Evolutionary conservation across 1,140 invertebrate genomes (phyloP).

Genomic region (Bradysia coprophila): DNA sequence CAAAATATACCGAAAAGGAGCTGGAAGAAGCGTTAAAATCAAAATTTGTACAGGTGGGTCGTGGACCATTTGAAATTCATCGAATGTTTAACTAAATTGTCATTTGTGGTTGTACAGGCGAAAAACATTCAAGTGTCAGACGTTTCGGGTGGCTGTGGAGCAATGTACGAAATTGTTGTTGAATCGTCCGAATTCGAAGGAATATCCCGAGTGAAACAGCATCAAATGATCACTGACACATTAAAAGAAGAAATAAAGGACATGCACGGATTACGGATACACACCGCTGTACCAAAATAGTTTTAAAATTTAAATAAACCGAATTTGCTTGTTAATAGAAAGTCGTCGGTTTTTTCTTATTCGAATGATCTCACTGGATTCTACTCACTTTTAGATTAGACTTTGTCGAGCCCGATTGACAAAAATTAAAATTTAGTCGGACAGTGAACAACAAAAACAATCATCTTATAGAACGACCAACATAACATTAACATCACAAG

Average conservation of each 20-base stretch:
- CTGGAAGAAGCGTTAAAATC: background rate
- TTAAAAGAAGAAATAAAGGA: constrained; percentile 62
- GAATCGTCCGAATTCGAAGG: constrained; percentile 59
- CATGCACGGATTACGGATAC: constrained; percentile 69
- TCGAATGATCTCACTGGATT: too few species aligned
- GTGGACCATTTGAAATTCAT: background rate
- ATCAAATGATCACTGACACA: constrained; percentile 56
- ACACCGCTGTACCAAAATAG: constrained; percentile 32
- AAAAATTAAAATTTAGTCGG: too few species aligned
- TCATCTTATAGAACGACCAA: too few species aligned
- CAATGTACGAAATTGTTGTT: constrained; percentile 71
- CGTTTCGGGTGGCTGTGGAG: constrained; percentile 70
- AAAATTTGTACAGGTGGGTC: background rate
- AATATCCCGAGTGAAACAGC: constrained; percentile 57
- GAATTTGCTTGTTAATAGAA: too few species aligned
- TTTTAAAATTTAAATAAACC: too few species aligned
- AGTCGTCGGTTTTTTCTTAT: too few species aligned
- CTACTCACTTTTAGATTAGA: too few species aligned
- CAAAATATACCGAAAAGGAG: background rate
- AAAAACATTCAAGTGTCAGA: constrained; percentile 41
- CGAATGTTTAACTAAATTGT: background rate
- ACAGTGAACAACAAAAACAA: too few species aligned
- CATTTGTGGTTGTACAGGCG: too few species aligned
- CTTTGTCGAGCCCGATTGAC: too few species aligned
- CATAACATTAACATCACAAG: too few species aligned